Evolutionary conservation across 2,113 vertebrate species (phyloP).

Genomic region (Triplophysa dalaica): DNA sequence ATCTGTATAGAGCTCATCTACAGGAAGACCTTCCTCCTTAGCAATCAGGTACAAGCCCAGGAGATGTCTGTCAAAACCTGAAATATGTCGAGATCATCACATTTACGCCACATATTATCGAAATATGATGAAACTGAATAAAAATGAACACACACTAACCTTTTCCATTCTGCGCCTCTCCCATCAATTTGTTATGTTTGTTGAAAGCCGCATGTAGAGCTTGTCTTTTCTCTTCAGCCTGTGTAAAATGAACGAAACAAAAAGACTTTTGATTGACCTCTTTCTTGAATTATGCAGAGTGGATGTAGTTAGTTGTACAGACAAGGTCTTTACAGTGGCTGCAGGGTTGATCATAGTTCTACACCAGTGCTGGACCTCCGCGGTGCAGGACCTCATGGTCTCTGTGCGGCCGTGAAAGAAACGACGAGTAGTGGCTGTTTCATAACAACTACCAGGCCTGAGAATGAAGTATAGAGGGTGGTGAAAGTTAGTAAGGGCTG

Average conservation of each 20-base stretch:
- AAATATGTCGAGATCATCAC: slow-evolving; percentile 6
- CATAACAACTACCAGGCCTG: slow-evolving; percentile 92
- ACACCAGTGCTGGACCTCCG: slow-evolving; percentile 88
- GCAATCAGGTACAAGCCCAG: slow-evolving; percentile 87
- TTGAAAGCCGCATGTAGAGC: slow-evolving; percentile 82
- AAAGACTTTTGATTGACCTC: too few relatives aligned
- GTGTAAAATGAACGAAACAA: slow-evolving; percentile 19
- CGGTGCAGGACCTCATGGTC: slow-evolving; percentile 87
- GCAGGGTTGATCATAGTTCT: slow-evolving; percentile 82
- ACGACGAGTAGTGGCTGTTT: slow-evolving; percentile 88
- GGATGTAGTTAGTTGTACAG: neutral
- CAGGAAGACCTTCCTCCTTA: slow-evolving; percentile 82
- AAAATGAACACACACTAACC: slow-evolving; percentile 66
- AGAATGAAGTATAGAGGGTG: slow-evolving; percentile 34
- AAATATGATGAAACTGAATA: too few relatives aligned
- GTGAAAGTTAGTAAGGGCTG: neutral
- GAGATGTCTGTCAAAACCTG: slow-evolving; percentile 95
- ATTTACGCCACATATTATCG: too few relatives aligned
- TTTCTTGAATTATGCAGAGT: too few relatives aligned
- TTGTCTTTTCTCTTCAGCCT: slow-evolving; percentile 75
- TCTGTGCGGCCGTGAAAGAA: slow-evolving; percentile 96
- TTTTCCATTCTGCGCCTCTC: slow-evolving; percentile 86
- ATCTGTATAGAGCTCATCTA: slow-evolving; percentile 86
- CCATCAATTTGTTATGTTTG: slow-evolving; percentile 91
- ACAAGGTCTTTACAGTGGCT: slow-evolving; percentile 28